Percentiles rank a stretch among this genome's conserved stretches.
Conservation (phyloP, 2,113 vertebrate genomes). For the Sterna hirundo region DNA sequence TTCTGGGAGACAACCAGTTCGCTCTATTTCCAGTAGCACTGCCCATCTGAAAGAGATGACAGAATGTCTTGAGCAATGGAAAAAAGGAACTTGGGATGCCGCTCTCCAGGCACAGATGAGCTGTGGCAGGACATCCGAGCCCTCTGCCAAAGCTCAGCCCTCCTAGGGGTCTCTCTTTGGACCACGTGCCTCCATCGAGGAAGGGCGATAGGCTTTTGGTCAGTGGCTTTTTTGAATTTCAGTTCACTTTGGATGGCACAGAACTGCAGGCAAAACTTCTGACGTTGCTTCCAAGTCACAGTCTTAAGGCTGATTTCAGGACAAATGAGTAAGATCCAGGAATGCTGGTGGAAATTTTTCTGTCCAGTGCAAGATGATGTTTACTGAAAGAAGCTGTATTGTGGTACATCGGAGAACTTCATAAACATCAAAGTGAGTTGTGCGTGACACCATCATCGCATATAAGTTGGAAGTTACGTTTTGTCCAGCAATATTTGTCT, state of each 20-base stretch:
- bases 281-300: neutral
- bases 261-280: neutral
- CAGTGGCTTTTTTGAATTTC: neutral
- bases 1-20: neutral
- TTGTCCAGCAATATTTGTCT: neutral
- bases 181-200: neutral
- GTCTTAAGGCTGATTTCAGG: neutral
- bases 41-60: neutral
- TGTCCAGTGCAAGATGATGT: fast-evolving
- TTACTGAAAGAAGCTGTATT: neutral
- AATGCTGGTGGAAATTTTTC: neutral
- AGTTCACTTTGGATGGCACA: neutral
- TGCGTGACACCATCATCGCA: fast-evolving
- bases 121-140: neutral
- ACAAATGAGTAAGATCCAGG: neutral
- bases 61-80: neutral
- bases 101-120: neutral
- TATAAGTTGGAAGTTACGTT: neutral
- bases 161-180: neutral
- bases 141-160: neutral
- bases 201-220: neutral
- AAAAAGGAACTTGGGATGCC: neutral
- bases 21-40: neutral
- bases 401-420: neutral
- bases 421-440: neutral